Evolutionary conservation across 1,140 invertebrate genomes (phyloP), one percentile per base, ranked within the genome.

Genomic region (Carposina sasakii): DNA sequence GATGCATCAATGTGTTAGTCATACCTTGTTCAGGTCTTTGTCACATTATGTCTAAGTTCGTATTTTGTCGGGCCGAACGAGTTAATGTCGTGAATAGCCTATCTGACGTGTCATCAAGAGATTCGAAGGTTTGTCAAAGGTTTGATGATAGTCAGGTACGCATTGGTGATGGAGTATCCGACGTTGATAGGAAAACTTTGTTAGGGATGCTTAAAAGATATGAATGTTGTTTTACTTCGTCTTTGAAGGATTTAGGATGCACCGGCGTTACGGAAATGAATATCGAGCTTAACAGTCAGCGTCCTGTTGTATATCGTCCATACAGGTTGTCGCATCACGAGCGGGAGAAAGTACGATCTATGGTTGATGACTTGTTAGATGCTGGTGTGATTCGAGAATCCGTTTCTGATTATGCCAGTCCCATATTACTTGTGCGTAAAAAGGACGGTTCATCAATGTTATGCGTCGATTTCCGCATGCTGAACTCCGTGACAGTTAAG

Each of bases 401-500:
- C n/a, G 47, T 42, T 34, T 83, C 77, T 6, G 26, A 52, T 22
- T 68, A 47, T 40, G 59, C 62, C 1, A 66, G 66, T 12, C 59
- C 57, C 5, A 62, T 71, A 6, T 49, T 72, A 1, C 26, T 72
- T 34, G 60, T 57, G 4, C 60, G 48, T 9, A 70, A 68, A 47
- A 68, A 65, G 39, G 61, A 53, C 8, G 64, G 67, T 0, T 57
- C 68, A 15, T 22, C 57, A 24, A 16, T 64, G n/a, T 50, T 84
- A 15, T 69, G 63, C 17, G 57, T 76, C 0, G 75, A 86, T 49
- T 89, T 72, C 54, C 50, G 79, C 9, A 39, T 52, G 13, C 48
- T 90, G 1, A 90, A 89, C 58, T 42, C 50, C 2, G 59, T 79
- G 6, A 87, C 83, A 0, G 51, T 65, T 1, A 67, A 63, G 33